Percentiles rank a stretch among this genome's conserved stretches.
Evolutionary conservation across 2,113 vertebrate species (phyloP).

Genomic region (Mastomys coucha): DNA sequence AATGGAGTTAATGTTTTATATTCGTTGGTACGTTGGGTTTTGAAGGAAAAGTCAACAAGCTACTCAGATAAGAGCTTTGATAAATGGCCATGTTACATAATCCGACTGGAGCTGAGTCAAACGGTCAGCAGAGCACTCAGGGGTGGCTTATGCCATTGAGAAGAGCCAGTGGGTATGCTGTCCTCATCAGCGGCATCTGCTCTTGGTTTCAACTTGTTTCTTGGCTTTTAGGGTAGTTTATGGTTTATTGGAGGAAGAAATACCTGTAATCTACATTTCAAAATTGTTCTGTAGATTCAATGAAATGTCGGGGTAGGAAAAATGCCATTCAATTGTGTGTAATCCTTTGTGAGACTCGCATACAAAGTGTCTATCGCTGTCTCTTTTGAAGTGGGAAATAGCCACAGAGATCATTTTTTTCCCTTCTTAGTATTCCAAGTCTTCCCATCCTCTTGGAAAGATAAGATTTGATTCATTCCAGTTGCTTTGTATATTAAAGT

Average conservation of each 20-base stretch:
- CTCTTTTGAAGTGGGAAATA: slow-evolving; percentile 54
- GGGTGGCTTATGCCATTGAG: background rate
- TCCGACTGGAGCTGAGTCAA: background rate
- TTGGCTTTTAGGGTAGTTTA: slow-evolving; percentile 38
- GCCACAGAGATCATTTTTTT: slow-evolving; percentile 56
- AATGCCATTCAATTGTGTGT: slow-evolving; percentile 65
- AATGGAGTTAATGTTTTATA: slow-evolving; percentile 20
- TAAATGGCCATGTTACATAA: background rate
- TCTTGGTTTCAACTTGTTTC: slow-evolving; percentile 49
- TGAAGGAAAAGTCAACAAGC: background rate
- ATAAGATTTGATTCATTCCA: slow-evolving; percentile 70
- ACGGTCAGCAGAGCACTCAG: background rate
- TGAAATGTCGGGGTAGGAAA: slow-evolving; percentile 49
- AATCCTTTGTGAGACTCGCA: slow-evolving; percentile 55
- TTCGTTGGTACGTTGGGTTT: slow-evolving; percentile 50
- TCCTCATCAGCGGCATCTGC: background rate
- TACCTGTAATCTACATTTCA: slow-evolving; percentile 48
- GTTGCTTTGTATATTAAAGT: slow-evolving; percentile 74
- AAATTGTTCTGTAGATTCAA: slow-evolving; percentile 56
- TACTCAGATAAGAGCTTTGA: slow-evolving; percentile 25
- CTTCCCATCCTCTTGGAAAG: slow-evolving; percentile 64
- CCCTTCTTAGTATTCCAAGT: slow-evolving; percentile 64
- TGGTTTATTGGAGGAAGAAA: slow-evolving; percentile 41
- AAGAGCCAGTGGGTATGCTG: background rate
- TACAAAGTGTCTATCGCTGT: slow-evolving; percentile 54